Evolutionary conservation across 2,797 vertebrate species (phyloP).

Genomic region (Enteromius thamalakanensis): DNA sequence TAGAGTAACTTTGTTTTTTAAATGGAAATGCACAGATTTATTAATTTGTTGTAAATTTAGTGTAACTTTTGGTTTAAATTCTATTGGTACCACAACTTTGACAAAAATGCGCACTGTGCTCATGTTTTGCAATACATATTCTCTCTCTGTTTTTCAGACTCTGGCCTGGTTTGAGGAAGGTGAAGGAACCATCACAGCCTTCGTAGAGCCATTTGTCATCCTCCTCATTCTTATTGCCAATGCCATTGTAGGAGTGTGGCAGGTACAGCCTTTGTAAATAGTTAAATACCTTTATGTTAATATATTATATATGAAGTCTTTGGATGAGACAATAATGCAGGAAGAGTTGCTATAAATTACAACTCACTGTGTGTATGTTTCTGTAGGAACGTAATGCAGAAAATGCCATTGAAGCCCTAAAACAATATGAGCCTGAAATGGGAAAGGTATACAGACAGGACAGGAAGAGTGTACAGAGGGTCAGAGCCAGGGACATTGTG

Average conservation of each 20-base stretch:
- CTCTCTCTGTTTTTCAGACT: conserved; percentile 64
- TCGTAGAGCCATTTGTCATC: conserved; percentile 83
- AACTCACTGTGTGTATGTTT: not conserved
- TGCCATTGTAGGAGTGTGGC: conserved; percentile 83
- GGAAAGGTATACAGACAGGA: conserved; percentile 82
- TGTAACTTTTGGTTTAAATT: not conserved
- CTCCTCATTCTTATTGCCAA: conserved; percentile 84
- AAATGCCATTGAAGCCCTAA: conserved; percentile 81
- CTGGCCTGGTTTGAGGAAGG: conserved; percentile 85
- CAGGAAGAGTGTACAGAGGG: conserved; percentile 79
- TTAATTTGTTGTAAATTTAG: not conserved
- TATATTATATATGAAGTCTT: not conserved
- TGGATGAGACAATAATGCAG: not conserved
- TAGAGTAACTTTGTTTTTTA: not conserved
- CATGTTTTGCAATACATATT: not conserved
- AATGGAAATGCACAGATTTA: not conserved
- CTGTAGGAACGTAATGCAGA: conserved; percentile 80
- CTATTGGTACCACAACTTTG: not conserved
- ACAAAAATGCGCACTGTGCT: not conserved
- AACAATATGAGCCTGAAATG: conserved; percentile 83
- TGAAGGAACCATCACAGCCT: conserved; percentile 81
- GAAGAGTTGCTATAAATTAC: not conserved
- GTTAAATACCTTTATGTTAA: not conserved
- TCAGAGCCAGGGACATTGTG: conserved; percentile 79
- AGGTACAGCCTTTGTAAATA: conserved; percentile 67